Conservation (phyloP, 2,888 invertebrate species). For the Slavum lentiscoides region DNA sequence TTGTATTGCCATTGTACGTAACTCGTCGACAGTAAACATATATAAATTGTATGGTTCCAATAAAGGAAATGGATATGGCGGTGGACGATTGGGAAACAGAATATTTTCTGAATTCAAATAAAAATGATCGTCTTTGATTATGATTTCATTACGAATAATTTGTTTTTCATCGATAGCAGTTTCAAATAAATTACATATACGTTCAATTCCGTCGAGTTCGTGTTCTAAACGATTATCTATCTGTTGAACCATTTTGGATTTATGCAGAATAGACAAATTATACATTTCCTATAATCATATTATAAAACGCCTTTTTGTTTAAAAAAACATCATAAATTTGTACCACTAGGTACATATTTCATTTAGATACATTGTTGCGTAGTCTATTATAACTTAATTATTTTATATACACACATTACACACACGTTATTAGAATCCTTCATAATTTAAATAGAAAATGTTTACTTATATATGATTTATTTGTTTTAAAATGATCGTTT, state of each 20-base stretch:
- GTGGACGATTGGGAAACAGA: neutral
- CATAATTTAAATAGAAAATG: too few relatives aligned
- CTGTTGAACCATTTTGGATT: neutral
- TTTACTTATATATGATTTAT: too few relatives aligned
- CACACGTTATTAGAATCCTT: too few relatives aligned
- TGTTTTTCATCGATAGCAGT: slow-evolving; percentile 15
- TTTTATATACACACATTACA: too few relatives aligned
- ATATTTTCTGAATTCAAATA: slow-evolving; percentile 19
- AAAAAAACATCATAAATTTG: too few relatives aligned
- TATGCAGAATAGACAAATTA: neutral
- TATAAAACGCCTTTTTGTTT: neutral
- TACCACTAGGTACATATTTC: neutral
- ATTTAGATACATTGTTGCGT: neutral
- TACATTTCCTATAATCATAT: slow-evolving; percentile 17
- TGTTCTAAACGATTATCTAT: slow-evolving; percentile 21
- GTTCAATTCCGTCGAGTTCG: slow-evolving; percentile 14
- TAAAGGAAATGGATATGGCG: slow-evolving; percentile 20
- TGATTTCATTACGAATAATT: slow-evolving; percentile 32
- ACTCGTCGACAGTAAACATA: neutral
- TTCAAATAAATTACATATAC: slow-evolving; percentile 33
- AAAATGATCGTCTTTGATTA: slow-evolving; percentile 8
- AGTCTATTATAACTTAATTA: too few relatives aligned
- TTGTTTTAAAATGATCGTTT: too few relatives aligned
- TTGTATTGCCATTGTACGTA: slow-evolving; percentile 4
- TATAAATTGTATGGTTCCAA: neutral